Evolutionary conservation across 2,113 vertebrate genomes (phyloP), one percentile per base, ranked within the genome.

Genomic region (Kryptolebias marmoratus): DNA sequence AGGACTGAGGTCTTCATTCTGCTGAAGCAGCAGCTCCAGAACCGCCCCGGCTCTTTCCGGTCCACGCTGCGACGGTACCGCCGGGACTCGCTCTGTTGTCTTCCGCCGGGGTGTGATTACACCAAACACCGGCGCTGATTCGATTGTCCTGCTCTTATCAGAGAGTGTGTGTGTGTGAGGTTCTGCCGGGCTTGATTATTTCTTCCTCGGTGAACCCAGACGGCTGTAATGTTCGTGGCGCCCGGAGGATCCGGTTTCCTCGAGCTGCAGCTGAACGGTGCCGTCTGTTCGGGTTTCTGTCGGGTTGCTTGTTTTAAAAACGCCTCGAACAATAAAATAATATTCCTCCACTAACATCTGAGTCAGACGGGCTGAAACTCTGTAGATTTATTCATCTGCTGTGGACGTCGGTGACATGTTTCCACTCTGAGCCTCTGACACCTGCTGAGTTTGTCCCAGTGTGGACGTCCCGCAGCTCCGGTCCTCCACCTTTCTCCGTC

Each of bases 71-170:
- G 49, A 47, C 16, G 2, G 36, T 22, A 1, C 68, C 32, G 13
- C 2, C 12, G 64, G 0, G 69, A 59, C 7, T 15, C 55, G 9
- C 58, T 28, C 0, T 11, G 42, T 32, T 61, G 53, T 53, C 27
- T 48, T 62, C 47, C 30, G 52, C 49, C 32, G 1, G 48, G 47
- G 32, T 12, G 3, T 67, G 45, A 0, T 71, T n/a, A 68, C 54
- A 11, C 44, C 27, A 69, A 69, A 82, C 74, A 56, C 42, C 56
- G 49, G 67, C 67, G 5, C 57, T 49, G 55, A 80, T 54, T 54
- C 13, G 69, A 11, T 80, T 53, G 2, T 44, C 15, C 59, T 42
- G 0, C 76, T 31, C 45, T 66, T 73, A 53, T 81, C 75, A 70
- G 60, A 10, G 4, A 12, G 15, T 31, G 47, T 36, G 27, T 58